Conservation (phyloP, 1,140 invertebrate species). For the Euura lappo region DNA sequence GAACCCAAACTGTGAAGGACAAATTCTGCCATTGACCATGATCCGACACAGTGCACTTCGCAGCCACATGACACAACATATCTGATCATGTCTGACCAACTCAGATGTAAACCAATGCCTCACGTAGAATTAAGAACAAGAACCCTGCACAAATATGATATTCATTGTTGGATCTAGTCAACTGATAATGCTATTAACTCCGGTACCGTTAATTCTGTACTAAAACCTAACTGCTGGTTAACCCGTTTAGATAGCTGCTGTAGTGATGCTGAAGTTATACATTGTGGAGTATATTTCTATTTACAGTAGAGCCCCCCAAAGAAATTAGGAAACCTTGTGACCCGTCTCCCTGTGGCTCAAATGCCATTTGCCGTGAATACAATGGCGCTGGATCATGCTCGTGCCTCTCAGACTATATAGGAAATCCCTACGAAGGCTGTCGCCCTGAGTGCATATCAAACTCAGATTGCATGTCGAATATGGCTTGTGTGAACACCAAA, state of each 20-base stretch:
- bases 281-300: slow-evolving; percentile 50
- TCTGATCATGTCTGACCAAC: background rate
- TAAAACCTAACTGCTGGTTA: background rate
- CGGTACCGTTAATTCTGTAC: background rate
- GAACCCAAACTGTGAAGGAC: too few species aligned
- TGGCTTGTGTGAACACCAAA: slow-evolving; percentile 70
- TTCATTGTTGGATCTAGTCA: background rate
- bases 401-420: slow-evolving; percentile 71
- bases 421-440: slow-evolving; percentile 78
- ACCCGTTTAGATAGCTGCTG: background rate
- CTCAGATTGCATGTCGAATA: slow-evolving; percentile 72
- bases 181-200: background rate
- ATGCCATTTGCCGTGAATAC: slow-evolving; percentile 71
- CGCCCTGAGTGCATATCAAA: slow-evolving; percentile 70
- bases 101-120: background rate
- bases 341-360: slow-evolving; percentile 73
- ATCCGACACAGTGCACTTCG: background rate
- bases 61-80: background rate
- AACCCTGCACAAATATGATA: background rate
- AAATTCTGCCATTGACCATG: too few species aligned
- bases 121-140: background rate
- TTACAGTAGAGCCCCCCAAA: slow-evolving; percentile 44
- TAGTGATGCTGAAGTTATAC: background rate
- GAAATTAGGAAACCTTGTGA: slow-evolving; percentile 64
- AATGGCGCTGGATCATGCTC: slow-evolving; percentile 71